Base-by-base conservation (phyloP, 2,113 vertebrate species). In the Albula glossodonta region DNA sequence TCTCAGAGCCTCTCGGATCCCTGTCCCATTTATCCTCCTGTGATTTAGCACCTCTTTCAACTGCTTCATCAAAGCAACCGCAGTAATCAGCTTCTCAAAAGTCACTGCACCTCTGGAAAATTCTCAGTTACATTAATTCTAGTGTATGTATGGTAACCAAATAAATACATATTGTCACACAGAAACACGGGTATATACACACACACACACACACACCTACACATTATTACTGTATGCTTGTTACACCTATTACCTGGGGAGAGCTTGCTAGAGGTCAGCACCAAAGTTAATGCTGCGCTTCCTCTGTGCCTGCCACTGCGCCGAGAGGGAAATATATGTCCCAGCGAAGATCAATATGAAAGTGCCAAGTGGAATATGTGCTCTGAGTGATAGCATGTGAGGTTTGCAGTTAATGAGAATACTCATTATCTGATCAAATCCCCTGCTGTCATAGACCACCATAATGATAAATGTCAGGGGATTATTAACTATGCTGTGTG, bases 61-160 rank as follows among this genome's bases (percentile, higher is more conserved):
- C 88, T 41, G 31, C 31, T 41, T 41, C 31, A 41, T 41, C 31
- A 41, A 88, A 87, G 84, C 77, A 3, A 56, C 79, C 15, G 63
- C 82, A 57, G 79, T 56, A 78, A 74, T 84, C 85, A 88, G 19
- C 81, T 90, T 89, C 84, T 90, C 87, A 88, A 88, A 89, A 83
- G 88, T 78, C 83, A 85, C 84, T 85, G 74, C 70, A 87, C 22
- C 60, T 4, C 22, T 66, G n/a, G 9, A 74, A 10, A 25, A 31
- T 41, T n/a, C 70, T 74, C 8, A 74, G 70, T 10, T 9, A 10
- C 70, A 74, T 74, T 74, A 5, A 74, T 74, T 25, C 8, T 1
- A 11, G 25, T n/a, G 53, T 74, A n/a, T 19, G 31, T 10, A n/a
- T 31, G 22, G 70, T 2, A 5, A 31, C 19, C 57, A 66, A 60